Conservation (phyloP, 1,140 invertebrate genomes). For the Mactra quadrangularis region DNA sequence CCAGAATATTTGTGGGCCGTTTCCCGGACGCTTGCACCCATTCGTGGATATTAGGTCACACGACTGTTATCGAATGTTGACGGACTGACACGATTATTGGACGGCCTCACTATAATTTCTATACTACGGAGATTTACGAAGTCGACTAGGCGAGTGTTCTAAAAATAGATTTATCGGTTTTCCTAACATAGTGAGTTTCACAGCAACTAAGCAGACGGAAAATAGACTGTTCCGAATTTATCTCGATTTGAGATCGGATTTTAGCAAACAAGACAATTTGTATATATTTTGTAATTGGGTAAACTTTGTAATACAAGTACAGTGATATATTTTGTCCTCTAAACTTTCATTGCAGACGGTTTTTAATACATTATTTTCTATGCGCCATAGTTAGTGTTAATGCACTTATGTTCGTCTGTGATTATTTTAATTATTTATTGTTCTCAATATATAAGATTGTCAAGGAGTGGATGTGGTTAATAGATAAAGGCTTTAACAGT, state of each 20-base stretch:
- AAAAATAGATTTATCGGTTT: background rate
- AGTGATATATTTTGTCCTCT: too few species aligned
- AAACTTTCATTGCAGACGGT: too few species aligned
- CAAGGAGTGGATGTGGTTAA: too few species aligned
- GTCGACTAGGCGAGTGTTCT: background rate
- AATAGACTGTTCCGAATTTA: background rate
- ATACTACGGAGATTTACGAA: background rate
- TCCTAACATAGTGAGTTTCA: background rate
- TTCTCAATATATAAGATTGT: too few species aligned
- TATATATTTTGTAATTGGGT: background rate
- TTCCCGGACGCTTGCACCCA: constrained; percentile 15
- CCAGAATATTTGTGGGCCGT: background rate
- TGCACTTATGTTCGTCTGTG: too few species aligned
- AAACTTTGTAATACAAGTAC: background rate
- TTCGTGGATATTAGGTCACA: constrained; percentile 48
- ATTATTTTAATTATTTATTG: too few species aligned
- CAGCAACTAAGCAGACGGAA: background rate
- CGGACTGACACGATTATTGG: constrained; percentile 34
- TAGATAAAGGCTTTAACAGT: too few species aligned
- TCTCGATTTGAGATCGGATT: background rate
- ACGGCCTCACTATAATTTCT: background rate
- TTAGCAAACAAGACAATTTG: background rate
- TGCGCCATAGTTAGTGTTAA: too few species aligned
- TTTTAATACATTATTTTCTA: too few species aligned
- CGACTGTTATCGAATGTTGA: constrained; percentile 39